phyloP scores from a whole-genome alignment of 2,888 invertebrate species.

The Orchestes rusci region DNA sequence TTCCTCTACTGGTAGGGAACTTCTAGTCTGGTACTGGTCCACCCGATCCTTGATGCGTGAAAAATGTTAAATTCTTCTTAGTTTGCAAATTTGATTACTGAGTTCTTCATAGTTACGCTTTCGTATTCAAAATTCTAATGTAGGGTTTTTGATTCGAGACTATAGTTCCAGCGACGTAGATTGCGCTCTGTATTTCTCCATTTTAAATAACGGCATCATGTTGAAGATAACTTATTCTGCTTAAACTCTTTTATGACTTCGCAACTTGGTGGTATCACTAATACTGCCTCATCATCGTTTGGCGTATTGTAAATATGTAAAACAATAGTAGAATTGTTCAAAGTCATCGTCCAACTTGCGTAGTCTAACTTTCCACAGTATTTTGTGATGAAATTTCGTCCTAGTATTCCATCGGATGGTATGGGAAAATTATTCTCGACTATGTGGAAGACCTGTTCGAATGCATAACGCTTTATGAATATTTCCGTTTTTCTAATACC shows the following conservation, averaged over 20 bases:
- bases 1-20: no score
- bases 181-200: background rate
- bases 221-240: background rate
- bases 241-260: slow-evolving; percentile 7
- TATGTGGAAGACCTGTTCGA: slow-evolving; percentile 5
- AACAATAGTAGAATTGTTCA: background rate
- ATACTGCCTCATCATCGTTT: slow-evolving; percentile 5
- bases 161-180: slow-evolving; percentile 11
- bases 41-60: background rate
- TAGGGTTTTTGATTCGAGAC: slow-evolving; percentile 5
- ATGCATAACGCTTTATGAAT: background rate
- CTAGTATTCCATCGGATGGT: no score
- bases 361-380: no score
- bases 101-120: background rate
- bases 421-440: no score
- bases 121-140: slow-evolving; percentile 16
- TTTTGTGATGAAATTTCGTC: no score
- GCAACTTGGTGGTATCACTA: slow-evolving; percentile 6
- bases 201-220: background rate
- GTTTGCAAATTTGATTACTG: background rate
- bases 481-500: slow-evolving; percentile 4
- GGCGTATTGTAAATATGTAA: slow-evolving; percentile 3
- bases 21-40: no score
- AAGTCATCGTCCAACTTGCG: no score
- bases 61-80: background rate